These are phyloP conservation scores for Acanthisitta chloris DNA, from an alignment of 2,113 vertebrate genomes.

Conservation along the genomic window DNA sequence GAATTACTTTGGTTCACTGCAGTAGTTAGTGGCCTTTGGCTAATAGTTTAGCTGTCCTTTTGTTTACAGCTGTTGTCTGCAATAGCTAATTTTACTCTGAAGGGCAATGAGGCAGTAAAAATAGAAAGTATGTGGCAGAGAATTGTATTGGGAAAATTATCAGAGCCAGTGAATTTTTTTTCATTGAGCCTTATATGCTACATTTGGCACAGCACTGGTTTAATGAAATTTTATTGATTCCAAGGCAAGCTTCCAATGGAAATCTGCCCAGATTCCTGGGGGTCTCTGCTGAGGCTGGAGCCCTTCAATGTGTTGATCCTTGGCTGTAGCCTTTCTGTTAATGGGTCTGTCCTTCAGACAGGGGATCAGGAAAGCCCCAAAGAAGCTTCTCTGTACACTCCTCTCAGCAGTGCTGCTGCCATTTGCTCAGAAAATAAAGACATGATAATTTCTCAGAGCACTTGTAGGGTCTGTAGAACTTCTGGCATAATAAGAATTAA, in stretches of 20 bases:
- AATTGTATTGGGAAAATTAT: neutral
- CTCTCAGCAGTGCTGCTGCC: neutral
- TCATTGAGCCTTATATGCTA: neutral
- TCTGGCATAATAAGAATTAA: neutral
- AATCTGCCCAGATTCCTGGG: constrained; percentile 46
- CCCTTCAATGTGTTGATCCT: neutral
- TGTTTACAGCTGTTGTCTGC: neutral
- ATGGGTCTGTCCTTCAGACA: neutral
- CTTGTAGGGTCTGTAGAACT: neutral
- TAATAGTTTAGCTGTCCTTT: neutral
- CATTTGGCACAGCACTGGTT: neutral
- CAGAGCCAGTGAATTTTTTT: neutral
- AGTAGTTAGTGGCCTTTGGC: neutral
- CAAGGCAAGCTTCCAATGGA: constrained; percentile 41
- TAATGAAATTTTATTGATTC: constrained; percentile 62
- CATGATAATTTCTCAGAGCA: neutral
- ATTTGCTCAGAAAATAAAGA: neutral
- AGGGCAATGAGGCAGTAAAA: neutral
- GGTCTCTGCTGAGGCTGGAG: constrained; percentile 39
- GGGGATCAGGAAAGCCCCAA: neutral
- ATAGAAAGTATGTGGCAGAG: neutral
- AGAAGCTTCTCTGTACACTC: neutral
- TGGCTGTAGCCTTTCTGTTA: constrained; percentile 15
- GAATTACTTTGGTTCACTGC: neutral
- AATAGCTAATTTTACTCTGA: neutral